phyloP scores from a whole-genome alignment of 2,888 invertebrate species.

The Brassicogethes aeneus region DNA sequence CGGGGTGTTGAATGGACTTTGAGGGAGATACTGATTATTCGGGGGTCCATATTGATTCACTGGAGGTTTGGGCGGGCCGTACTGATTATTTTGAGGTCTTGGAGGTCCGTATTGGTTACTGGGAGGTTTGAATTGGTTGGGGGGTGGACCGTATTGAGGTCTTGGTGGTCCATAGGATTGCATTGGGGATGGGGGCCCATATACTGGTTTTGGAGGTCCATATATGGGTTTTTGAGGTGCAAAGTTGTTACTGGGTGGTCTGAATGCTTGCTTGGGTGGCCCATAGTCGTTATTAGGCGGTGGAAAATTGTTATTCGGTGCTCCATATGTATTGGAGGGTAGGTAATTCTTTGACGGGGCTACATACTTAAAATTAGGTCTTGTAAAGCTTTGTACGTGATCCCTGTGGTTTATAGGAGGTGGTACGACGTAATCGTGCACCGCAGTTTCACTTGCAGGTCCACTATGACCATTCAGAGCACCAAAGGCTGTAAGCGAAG shows the following conservation, averaged over 20 bases:
- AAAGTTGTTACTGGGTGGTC: conserved; percentile 9
- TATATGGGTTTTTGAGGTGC: conserved; percentile 15
- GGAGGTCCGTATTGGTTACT: conserved; percentile 12
- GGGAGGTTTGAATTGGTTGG: conserved; percentile 12
- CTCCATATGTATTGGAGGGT: background rate
- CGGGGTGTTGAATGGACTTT: conserved; percentile 10
- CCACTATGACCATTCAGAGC: background rate
- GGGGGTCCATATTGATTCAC: conserved; percentile 14
- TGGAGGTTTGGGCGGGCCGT: conserved; percentile 5
- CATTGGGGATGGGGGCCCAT: conserved; percentile 24
- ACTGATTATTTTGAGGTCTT: conserved; percentile 1
- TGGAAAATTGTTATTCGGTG: conserved; percentile 7
- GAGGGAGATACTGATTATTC: conserved; percentile 12
- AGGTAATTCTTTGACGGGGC: background rate
- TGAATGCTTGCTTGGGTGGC: conserved; percentile 11
- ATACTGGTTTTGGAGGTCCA: conserved; percentile 17
- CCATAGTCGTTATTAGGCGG: conserved; percentile 6
- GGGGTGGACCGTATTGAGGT: conserved; percentile 13
- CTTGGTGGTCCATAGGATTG: conserved; percentile 12
- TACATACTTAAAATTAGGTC: background rate
- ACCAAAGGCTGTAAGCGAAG: background rate
- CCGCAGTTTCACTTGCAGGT: background rate
- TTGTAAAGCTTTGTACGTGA: background rate
- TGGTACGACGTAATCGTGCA: background rate
- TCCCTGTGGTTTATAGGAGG: background rate